A percentile compares a stretch with the other conserved stretches of the same genome.
phyloP scores from a whole-genome alignment of 2,113 vertebrate genomes.

The Prunella fulvescens region DNA sequence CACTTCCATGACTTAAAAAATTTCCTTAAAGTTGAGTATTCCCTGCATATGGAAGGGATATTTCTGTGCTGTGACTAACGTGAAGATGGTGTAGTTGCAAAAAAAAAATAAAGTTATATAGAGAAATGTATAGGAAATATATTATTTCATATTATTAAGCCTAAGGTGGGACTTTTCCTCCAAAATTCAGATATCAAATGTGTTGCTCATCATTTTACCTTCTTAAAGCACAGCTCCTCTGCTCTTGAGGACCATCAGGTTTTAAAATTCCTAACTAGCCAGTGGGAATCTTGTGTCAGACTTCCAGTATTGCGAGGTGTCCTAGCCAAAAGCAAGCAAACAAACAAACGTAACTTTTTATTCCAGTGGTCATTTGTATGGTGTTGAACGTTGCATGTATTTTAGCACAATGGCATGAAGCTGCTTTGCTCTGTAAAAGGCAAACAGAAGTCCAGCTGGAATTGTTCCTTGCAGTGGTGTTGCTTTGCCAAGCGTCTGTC shows the following conservation, averaged over 20 bases:
- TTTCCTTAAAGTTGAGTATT: neutral
- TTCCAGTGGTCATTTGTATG: neutral
- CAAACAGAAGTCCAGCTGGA: neutral
- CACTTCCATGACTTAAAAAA: neutral
- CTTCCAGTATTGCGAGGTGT: neutral
- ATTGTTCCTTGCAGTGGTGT: neutral
- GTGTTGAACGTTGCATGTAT: neutral
- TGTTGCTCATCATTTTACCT: neutral
- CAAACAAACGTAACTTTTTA: neutral
- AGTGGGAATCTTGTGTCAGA: neutral
- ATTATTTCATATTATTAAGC: slow-evolving; percentile 54
- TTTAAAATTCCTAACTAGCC: neutral
- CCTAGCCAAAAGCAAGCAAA: neutral
- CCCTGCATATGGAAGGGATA: neutral
- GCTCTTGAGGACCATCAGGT: neutral
- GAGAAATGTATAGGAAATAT: slow-evolving; percentile 32
- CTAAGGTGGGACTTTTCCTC: neutral
- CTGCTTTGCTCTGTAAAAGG: slow-evolving; percentile 23
- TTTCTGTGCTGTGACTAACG: neutral
- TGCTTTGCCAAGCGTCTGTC: neutral
- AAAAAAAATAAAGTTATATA: neutral
- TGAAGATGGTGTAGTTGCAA: slow-evolving; percentile 31
- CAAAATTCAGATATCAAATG: neutral
- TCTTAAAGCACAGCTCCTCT: neutral
- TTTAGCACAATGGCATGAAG: slow-evolving; percentile 8